A percentile compares a stretch with the other conserved stretches of the same genome.
Evolutionary conservation across 2,113 vertebrate species (phyloP).

Genomic region (Pelusios castaneus): DNA sequence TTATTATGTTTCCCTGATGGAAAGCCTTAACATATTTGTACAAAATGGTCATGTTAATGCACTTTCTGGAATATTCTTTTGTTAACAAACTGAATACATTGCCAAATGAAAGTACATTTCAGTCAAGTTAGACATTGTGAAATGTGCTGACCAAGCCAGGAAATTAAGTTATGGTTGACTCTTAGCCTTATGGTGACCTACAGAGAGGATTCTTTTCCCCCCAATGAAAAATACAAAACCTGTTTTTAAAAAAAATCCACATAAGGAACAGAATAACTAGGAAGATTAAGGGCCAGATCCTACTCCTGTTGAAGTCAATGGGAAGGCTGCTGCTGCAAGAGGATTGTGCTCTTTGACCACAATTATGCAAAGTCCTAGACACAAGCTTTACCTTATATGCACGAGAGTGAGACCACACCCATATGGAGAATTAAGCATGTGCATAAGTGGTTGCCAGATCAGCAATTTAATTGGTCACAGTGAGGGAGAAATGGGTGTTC

Average conservation of each 20-base stretch:
- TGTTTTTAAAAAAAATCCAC: neutral
- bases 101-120: neutral
- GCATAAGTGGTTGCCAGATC: neutral
- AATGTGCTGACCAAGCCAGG: neutral
- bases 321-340: neutral
- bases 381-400: neutral
- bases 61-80: conserved; percentile 56
- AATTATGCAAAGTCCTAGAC: neutral
- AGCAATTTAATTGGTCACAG: neutral
- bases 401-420: neutral
- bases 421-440: neutral
- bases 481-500: no score
- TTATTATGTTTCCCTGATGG: conserved; percentile 53
- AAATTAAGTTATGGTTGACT: neutral
- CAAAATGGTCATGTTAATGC: conserved; percentile 61
- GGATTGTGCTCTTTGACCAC: neutral
- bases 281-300: neutral
- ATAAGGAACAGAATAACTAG: neutral
- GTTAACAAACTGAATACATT: conserved; percentile 8
- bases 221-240: neutral
- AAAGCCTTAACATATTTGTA: conserved; percentile 34
- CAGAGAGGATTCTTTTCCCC: neutral
- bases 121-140: neutral
- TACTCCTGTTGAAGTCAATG: neutral
- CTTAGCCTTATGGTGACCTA: neutral